Base-by-base conservation (phyloP, 2,113 vertebrate genomes). In the Pseudonaja textilis region DNA sequence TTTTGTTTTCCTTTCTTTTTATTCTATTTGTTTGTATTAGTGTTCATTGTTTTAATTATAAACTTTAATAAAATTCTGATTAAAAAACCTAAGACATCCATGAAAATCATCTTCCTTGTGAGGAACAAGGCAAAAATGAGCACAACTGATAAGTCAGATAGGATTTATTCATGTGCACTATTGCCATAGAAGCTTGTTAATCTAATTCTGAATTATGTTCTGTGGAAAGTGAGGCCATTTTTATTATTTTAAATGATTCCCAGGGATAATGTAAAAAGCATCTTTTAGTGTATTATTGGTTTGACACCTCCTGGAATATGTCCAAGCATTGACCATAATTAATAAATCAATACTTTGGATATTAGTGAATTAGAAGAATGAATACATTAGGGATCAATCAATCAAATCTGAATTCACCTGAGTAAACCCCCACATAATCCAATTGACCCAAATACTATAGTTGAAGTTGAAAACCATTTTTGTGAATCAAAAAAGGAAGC, bases 321-420 rank as follows among this genome's bases (percentile, higher is more conserved):
- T 10, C 57, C 87, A 95, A 50, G 74, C 88, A n/a, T 89, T 57
- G 91, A 14, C 87, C 87, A 94, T 12, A 57, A 92, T 92, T n/a
- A 87, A 87, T 93, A 59, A 94, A 95, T 96, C 95, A 95, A 91
- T 95, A 93, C 92, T 91, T 85, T 93, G 91, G 56, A 59, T 93
- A 52, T 92, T 92, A 92, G 39, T 95, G 91, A 91, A 91, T 95
- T 92, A 91, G 93, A 94, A 87, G 87, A 91, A 47, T 94, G 91
- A 97, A 94, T 95, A 92, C 95, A 92, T 95, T 92, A 96, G 96
- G 91, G 96, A 95, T 93, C 91, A 90, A 12, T 92, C 93, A 56
- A 93, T 95, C 92, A 85, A 95, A 91, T 94, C 94, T 92, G 91
- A 96, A 95, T 93, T 96, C 95, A 94, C 93, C 92, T 94, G 91